Evolutionary conservation across 2,888 invertebrate genomes (phyloP).

Genomic region (Oscheius onirici): DNA sequence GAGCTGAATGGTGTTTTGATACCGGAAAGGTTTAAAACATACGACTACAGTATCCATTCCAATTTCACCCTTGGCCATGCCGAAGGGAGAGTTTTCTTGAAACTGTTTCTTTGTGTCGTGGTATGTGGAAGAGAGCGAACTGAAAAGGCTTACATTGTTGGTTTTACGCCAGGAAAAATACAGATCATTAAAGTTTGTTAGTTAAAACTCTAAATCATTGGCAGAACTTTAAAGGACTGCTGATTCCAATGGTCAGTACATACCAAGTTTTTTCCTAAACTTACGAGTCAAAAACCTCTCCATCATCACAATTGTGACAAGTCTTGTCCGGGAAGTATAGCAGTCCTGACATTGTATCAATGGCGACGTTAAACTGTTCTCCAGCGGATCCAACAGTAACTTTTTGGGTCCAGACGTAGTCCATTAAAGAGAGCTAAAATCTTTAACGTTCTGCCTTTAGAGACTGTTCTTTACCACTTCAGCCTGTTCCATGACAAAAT

Average conservation of each 20-base stretch:
- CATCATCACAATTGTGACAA: neutral
- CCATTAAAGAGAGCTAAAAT: neutral
- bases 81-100: neutral
- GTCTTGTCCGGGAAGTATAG: neutral
- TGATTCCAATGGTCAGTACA: no score
- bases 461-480: neutral
- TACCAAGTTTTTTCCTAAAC: no score
- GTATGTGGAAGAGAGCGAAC: neutral
- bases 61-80: neutral
- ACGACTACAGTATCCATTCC: slow-evolving; percentile 11
- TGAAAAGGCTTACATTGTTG: no score
- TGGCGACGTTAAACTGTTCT: slow-evolving; percentile 1
- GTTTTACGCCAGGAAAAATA: no score
- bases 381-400: slow-evolving; percentile 23
- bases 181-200: no score
- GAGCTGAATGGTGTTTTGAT: neutral
- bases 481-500: neutral
- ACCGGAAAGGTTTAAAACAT: neutral
- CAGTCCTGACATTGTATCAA: neutral
- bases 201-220: no score
- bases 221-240: no score
- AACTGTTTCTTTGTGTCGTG: neutral
- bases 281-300: neutral
- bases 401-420: slow-evolving; percentile 14
- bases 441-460: neutral